Percentiles rank a stretch among this genome's conserved stretches.
Conservation (phyloP, 2,797 vertebrate genomes). For the Eulemur coronatus region DNA sequence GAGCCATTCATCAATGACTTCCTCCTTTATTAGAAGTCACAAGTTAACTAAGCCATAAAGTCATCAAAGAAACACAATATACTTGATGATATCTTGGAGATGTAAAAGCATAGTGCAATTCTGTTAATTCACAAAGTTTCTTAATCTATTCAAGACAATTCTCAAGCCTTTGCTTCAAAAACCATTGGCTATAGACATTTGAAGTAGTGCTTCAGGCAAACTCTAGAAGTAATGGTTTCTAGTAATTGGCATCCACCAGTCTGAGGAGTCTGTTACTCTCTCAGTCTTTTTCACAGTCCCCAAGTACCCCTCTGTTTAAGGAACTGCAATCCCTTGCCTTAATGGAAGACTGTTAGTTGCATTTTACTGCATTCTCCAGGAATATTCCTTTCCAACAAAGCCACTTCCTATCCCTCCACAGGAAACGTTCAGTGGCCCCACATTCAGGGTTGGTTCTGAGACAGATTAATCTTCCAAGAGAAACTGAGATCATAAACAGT, state of each 20-base stretch:
- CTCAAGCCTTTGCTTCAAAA: constrained; percentile 20
- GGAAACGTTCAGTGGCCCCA: not conserved
- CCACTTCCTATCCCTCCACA: not conserved
- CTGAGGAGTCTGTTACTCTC: not conserved
- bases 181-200: not conserved
- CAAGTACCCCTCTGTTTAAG: not conserved
- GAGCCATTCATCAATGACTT: constrained; percentile 44
- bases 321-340: not conserved
- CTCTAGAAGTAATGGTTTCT: not conserved
- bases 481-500: not conserved
- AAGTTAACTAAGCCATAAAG: constrained; percentile 58
- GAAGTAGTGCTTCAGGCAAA: not conserved
- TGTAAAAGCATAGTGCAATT: constrained; percentile 1
- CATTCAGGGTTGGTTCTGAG: not conserved
- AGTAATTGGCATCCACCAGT: not conserved
- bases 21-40: constrained; percentile 61
- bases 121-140: constrained; percentile 30
- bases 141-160: not conserved
- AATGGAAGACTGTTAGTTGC: not conserved
- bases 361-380: not conserved
- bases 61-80: constrained; percentile 50
- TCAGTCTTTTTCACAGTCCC: not conserved
- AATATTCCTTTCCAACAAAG: not conserved
- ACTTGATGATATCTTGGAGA: constrained; percentile 51
- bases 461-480: not conserved